These are phyloP conservation scores for Trichosurus vulpecula DNA, from an alignment of 2,797 vertebrate genomes.

Conservation along the genomic window DNA sequence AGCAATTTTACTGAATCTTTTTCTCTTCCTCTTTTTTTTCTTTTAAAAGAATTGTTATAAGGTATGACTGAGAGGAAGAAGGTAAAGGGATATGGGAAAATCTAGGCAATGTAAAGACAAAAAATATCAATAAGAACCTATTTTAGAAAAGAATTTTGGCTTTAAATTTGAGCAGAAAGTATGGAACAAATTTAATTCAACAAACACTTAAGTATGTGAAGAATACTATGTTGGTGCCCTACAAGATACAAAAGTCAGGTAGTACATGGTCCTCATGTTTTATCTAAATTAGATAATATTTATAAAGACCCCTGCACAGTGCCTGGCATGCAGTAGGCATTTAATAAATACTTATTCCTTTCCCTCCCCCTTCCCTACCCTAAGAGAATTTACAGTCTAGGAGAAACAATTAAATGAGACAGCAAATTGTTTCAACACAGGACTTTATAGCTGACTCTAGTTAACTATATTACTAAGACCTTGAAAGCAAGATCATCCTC, in stretches of 20 bases:
- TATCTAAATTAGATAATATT: not conserved
- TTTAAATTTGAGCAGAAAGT: not conserved
- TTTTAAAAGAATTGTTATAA: not conserved
- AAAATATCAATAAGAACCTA: not conserved
- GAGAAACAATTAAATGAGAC: slow-evolving; percentile 43
- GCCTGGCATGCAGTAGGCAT: not conserved
- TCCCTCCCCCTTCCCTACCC: slow-evolving; percentile 2
- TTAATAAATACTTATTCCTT: not conserved
- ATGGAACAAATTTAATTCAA: not conserved
- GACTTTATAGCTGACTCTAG: slow-evolving; percentile 28
- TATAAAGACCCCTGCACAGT: not conserved
- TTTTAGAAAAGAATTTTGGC: not conserved
- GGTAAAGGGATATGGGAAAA: not conserved
- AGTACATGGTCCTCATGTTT: not conserved
- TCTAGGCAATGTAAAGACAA: not conserved
- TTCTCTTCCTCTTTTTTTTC: not conserved
- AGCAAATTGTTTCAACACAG: slow-evolving; percentile 24
- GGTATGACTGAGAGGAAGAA: not conserved
- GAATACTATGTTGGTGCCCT: not conserved
- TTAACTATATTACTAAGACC: slow-evolving; percentile 51
- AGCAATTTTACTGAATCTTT: not conserved
- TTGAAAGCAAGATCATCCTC: slow-evolving; percentile 37
- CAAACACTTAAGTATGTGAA: not conserved
- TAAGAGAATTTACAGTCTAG: slow-evolving; percentile 1
- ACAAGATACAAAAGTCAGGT: not conserved